Evolutionary conservation across 2,113 vertebrate species (phyloP), one percentile per base, ranked within the genome.

Genomic region (Plecotus auritus): DNA sequence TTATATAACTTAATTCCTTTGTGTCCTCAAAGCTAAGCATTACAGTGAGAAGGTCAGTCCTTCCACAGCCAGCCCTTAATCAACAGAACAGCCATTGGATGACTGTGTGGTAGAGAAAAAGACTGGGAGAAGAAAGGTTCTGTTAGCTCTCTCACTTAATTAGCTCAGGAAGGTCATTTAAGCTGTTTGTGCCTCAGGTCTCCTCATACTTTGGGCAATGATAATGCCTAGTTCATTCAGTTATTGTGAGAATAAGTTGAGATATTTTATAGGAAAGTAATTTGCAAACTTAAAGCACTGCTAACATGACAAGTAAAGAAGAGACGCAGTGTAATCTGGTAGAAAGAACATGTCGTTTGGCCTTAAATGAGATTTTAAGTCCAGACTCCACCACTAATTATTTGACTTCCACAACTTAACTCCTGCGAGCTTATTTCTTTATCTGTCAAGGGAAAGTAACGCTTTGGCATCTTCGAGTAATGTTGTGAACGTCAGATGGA

Each of bases 361-460:
- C 90, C 88, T 84, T 81, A 37, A 37, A 22, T 92, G 40, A 61
- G 87, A 77, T 73, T 95, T 85, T 93, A 91, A 93, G 47, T 82
- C 77, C 40, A 77, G 89, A 20, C 14, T 51, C 47, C 22, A 35
- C 42, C 69, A 37, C 42, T 86, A 22, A 54, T 69, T 70, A 54
- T 85, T 76, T 59, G n/a, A 49, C 26, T 77, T 77, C 16, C 23
- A n/a, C 4, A 22, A 2, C 7, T n/a, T 64, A 54, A 59, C 28
- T 54, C 69, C 83, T 35, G 22, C 1, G 28, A 85, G 11, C 40
- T 77, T 26, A 0, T 84, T 92, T 90, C 64, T 85, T 91, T 22
- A 61, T 20, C 64, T 91, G 42, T 56, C 76, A 54, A 18, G 16
- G 28, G 40, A 32, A 73, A 66, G 13, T 59, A 83, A 26, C 23